Evolutionary conservation across 2,113 vertebrate species (phyloP).

Genomic region (Gambusia holbrooki): DNA sequence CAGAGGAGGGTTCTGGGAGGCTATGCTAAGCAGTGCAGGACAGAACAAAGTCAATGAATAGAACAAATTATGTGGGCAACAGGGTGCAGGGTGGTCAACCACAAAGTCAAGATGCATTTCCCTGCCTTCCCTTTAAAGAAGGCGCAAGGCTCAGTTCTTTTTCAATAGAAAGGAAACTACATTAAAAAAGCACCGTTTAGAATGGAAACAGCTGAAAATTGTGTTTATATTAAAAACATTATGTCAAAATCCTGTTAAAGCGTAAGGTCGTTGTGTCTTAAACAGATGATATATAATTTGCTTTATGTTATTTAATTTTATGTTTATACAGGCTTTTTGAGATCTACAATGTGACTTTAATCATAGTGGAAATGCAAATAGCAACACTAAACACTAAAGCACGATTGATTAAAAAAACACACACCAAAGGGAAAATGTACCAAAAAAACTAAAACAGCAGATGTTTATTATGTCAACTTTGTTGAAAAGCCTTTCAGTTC

Average conservation of each 20-base stretch:
- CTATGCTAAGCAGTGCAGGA: constrained; percentile 62
- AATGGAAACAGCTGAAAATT: constrained; percentile 22
- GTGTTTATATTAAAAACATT: background rate
- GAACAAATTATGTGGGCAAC: constrained; percentile 76
- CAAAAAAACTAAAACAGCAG: too few species aligned
- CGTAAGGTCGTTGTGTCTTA: too few species aligned
- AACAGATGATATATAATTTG: too few species aligned
- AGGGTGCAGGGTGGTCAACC: constrained; percentile 66
- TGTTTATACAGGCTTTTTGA: background rate
- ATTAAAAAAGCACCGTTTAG: constrained; percentile 34
- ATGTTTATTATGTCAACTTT: too few species aligned
- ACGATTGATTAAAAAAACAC: too few species aligned
- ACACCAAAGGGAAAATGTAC: too few species aligned
- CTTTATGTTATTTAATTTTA: too few species aligned
- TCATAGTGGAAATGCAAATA: background rate
- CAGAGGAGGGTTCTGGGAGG: constrained; percentile 57
- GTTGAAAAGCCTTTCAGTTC: too few species aligned
- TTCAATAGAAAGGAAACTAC: constrained; percentile 13
- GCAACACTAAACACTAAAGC: too few species aligned
- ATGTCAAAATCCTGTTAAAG: too few species aligned
- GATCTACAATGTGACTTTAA: background rate
- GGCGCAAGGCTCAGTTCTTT: constrained; percentile 30
- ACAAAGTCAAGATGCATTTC: constrained; percentile 66
- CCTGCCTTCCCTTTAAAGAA: constrained; percentile 46
- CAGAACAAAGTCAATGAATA: constrained; percentile 68